phyloP scores from a whole-genome alignment of 2,113 vertebrate species.

The Halichoeres trimaculatus region DNA sequence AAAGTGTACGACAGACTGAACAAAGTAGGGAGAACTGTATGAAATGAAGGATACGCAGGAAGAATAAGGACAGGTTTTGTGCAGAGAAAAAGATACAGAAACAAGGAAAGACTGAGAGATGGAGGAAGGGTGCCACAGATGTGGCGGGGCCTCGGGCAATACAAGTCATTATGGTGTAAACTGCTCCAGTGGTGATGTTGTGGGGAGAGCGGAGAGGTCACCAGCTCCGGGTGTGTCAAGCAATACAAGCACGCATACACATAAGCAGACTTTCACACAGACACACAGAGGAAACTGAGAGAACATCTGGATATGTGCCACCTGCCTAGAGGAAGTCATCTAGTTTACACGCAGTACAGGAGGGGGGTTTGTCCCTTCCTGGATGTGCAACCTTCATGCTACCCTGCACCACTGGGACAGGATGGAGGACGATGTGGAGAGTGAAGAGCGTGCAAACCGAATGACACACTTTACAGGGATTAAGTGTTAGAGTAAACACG shows the following conservation, averaged over 20 bases:
- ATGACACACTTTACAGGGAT: conserved; percentile 78
- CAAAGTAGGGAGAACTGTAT: conserved; percentile 10
- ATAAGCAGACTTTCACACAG: conserved; percentile 30
- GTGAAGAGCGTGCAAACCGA: conserved; percentile 80
- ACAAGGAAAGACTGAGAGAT: conserved; percentile 66
- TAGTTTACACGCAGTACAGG: conserved; percentile 78
- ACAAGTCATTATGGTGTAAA: conserved; percentile 86
- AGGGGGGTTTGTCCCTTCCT: conserved; percentile 76
- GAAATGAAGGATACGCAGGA: conserved; percentile 22
- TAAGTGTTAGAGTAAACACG: conserved; percentile 78
- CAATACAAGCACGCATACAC: conserved; percentile 67
- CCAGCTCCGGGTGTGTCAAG: conserved; percentile 69
- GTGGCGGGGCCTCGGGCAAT: conserved; percentile 80
- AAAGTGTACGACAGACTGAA: conserved; percentile 26
- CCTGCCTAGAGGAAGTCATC: conserved; percentile 84
- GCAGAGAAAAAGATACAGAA: conserved; percentile 48
- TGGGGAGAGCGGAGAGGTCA: conserved; percentile 76
- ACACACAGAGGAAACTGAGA: conserved; percentile 73
- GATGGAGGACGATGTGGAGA: conserved; percentile 76
- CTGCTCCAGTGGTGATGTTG: conserved; percentile 78
- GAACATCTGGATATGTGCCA: conserved; percentile 83
- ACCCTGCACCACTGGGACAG: conserved; percentile 75
- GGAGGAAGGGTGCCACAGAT: conserved; percentile 80
- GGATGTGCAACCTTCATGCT: conserved; percentile 80
- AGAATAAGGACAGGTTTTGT: conserved; percentile 32